Conservation (phyloP, 2,888 invertebrate species). For the Andricus quercusramuli region DNA sequence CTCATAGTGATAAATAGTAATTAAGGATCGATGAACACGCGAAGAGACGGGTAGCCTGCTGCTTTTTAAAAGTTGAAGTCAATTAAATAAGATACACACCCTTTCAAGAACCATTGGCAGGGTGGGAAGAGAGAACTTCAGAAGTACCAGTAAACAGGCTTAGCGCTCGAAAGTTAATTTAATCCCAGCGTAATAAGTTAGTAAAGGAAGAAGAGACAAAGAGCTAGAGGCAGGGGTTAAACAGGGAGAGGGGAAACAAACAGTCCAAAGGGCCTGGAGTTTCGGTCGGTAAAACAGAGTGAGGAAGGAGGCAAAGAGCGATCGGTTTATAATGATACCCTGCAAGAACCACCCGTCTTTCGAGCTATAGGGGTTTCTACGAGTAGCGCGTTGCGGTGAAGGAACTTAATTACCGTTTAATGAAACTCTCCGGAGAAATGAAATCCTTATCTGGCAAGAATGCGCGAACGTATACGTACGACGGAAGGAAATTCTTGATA, state of each 20-base stretch:
- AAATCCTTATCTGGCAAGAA: conserved; percentile 69
- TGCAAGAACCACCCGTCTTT: conserved; percentile 54
- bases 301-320: conserved; percentile 56
- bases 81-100: conserved; percentile 68
- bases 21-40: background rate
- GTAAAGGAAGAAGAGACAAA: conserved; percentile 58
- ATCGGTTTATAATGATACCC: conserved; percentile 73
- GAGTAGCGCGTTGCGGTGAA: conserved; percentile 53
- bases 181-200: conserved; percentile 70
- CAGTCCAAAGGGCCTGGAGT: conserved; percentile 39
- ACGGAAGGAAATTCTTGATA: conserved; percentile 33
- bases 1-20: background rate
- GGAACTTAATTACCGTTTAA: conserved; percentile 75
- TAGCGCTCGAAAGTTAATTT: conserved; percentile 69
- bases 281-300: conserved; percentile 44
- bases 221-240: conserved; percentile 41
- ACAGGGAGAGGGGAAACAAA: conserved; percentile 45
- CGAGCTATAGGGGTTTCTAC: conserved; percentile 55
- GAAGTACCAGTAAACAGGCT: conserved; percentile 61
- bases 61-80: conserved; percentile 60
- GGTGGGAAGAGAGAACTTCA: conserved; percentile 29
- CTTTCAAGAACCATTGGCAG: conserved; percentile 45
- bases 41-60: conserved; percentile 44
- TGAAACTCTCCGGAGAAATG: conserved; percentile 72
- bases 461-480: conserved; percentile 32